Percentiles rank a stretch among this genome's conserved stretches.
These are phyloP conservation scores for Xanthia togata DNA, from an alignment of 2,888 invertebrate species.

Conservation along the genomic window DNA sequence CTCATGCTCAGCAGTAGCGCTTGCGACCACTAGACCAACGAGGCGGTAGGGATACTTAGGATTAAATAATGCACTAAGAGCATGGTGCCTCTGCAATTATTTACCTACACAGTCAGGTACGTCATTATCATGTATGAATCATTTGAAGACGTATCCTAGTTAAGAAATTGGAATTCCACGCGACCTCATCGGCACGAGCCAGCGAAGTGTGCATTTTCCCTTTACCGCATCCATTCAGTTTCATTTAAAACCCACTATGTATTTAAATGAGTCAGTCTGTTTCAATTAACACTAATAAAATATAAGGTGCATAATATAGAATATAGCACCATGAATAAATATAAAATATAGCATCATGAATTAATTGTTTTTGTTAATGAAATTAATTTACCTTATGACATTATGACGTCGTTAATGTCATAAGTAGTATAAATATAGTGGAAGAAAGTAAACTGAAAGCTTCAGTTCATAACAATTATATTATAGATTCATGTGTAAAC, in stretches of 20 bases:
- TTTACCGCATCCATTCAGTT: not conserved
- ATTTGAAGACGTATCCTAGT: slow-evolving; percentile 13
- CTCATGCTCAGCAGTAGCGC: no score
- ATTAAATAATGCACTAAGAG: not conserved
- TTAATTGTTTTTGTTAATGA: not conserved
- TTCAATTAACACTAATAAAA: not conserved
- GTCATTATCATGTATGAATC: slow-evolving; percentile 30
- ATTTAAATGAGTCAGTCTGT: slow-evolving; percentile 10
- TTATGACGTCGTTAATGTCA: no score
- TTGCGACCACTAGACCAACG: no score
- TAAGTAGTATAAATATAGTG: no score
- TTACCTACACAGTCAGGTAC: not conserved
- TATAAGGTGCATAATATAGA: not conserved
- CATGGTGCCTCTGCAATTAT: not conserved
- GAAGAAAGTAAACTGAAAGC: not conserved
- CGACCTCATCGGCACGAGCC: slow-evolving; percentile 7
- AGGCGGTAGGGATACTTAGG: no score
- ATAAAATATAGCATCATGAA: not conserved
- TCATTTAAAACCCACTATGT: slow-evolving; percentile 8
- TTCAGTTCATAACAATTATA: not conserved
- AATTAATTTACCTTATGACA: not conserved
- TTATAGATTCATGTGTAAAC: not conserved
- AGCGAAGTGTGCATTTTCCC: slow-evolving; percentile 24
- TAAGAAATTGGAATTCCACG: slow-evolving; percentile 30
- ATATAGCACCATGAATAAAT: not conserved